Evolutionary conservation across 2,797 vertebrate species (phyloP).

Genomic region (Cynopterus sphinx): DNA sequence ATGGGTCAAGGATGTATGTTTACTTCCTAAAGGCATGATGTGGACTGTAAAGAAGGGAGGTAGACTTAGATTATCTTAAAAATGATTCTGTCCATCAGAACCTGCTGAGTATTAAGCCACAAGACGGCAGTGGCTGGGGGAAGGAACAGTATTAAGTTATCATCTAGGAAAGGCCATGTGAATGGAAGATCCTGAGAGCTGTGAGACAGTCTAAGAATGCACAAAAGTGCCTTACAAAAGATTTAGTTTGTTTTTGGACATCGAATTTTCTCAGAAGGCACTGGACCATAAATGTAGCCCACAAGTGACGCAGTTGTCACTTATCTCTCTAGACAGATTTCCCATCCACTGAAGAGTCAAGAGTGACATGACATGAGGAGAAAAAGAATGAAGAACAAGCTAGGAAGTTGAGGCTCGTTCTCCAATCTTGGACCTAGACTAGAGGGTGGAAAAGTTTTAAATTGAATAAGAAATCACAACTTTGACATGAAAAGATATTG

Average conservation of each 20-base stretch:
- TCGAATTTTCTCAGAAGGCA: neutral
- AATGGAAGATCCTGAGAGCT: neutral
- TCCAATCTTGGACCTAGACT: neutral
- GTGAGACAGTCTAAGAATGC: neutral
- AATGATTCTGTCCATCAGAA: neutral
- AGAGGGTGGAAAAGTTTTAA: neutral
- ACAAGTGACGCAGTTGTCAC: neutral
- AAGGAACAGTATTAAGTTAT: neutral
- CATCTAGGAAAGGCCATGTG: neutral
- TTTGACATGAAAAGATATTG: neutral
- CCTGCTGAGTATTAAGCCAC: neutral
- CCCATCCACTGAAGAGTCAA: neutral
- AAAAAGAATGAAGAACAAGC: neutral
- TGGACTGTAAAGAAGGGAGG: too few species aligned
- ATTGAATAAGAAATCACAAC: neutral
- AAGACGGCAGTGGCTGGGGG: neutral
- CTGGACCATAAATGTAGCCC: neutral
- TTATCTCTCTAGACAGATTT: neutral
- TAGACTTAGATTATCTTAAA: neutral
- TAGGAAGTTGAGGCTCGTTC: neutral
- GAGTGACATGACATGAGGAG: accelerated
- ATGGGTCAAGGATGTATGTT: neutral
- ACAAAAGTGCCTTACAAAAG: neutral
- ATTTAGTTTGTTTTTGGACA: neutral
- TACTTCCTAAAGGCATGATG: neutral